Conservation (phyloP, 35 echinoderm and acorn worm genomes). For the Ophiothrix spiculata region DNA sequence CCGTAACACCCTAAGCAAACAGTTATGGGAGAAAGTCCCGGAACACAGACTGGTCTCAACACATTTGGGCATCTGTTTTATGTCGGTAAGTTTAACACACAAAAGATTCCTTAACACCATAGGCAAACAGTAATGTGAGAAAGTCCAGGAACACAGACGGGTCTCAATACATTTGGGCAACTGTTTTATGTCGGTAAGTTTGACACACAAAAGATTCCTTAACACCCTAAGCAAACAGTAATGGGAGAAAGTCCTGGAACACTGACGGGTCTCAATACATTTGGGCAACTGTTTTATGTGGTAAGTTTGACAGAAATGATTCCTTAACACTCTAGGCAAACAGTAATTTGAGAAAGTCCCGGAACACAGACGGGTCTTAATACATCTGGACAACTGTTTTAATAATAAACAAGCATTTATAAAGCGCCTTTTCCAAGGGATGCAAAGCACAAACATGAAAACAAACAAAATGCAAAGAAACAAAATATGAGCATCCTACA, state of each 20-base stretch:
- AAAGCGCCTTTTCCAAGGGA: too few relatives aligned
- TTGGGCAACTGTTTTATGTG: too few relatives aligned
- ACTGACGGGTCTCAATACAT: too few relatives aligned
- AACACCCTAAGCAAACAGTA: not conserved
- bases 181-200: conserved; percentile 73
- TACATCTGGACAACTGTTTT: not conserved
- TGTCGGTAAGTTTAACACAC: conserved; percentile 86
- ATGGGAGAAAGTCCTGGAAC: too few relatives aligned
- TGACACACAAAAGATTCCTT: not conserved
- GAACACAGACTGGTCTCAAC: conserved; percentile 70
- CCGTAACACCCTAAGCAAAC: conserved; percentile 36
- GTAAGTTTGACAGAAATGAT: too few relatives aligned
- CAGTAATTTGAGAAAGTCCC: too few relatives aligned
- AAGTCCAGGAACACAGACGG: conserved; percentile 63
- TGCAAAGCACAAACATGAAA: too few relatives aligned
- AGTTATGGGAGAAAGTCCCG: conserved; percentile 48
- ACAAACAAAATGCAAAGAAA: too few relatives aligned
- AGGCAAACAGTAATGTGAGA: conserved; percentile 41
- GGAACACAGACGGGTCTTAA: not conserved
- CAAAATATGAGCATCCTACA: too few relatives aligned
- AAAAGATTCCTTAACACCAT: not conserved
- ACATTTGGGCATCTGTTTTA: conserved; percentile 65
- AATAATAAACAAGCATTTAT: not conserved
- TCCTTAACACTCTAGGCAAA: too few relatives aligned
- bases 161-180: conserved; percentile 72